Conservation (phyloP, 2,797 vertebrate genomes). For the Etheostoma perlongum region DNA sequence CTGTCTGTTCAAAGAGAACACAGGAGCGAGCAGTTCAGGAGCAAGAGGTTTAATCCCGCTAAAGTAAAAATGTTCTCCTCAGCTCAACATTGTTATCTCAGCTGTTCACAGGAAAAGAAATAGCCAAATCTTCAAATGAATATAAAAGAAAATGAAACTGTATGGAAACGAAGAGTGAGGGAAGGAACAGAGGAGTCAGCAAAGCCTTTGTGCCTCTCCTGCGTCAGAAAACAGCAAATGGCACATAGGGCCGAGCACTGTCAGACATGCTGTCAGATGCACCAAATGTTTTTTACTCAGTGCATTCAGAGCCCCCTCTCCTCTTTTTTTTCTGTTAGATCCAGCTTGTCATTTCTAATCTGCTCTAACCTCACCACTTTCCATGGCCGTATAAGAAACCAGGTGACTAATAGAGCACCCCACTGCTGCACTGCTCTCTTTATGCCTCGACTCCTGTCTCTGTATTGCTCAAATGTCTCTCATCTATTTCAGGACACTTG, state of each 20-base stretch:
- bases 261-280: slow-evolving; percentile 74
- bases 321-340: slow-evolving; percentile 41
- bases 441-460: slow-evolving; percentile 30
- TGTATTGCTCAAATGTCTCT: slow-evolving; percentile 46
- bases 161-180: slow-evolving; percentile 51
- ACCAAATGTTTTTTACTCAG: slow-evolving; percentile 53
- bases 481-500: slow-evolving; percentile 72
- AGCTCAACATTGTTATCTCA: slow-evolving; percentile 44
- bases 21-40: slow-evolving; percentile 1
- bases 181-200: slow-evolving; percentile 77
- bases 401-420: slow-evolving; percentile 61
- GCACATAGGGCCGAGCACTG: slow-evolving; percentile 70
- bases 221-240: slow-evolving; percentile 64
- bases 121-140: slow-evolving; percentile 50
- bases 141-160: slow-evolving; percentile 54
- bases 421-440: slow-evolving; percentile 48
- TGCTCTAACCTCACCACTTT: slow-evolving; percentile 53
- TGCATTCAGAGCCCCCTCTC: slow-evolving; percentile 34
- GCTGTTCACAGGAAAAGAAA: slow-evolving; percentile 45
- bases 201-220: slow-evolving; percentile 67
- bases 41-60: slow-evolving; percentile 28
- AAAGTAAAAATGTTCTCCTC: slow-evolving; percentile 18
- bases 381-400: slow-evolving; percentile 46
- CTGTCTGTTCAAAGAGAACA: background rate
- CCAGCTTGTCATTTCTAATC: slow-evolving; percentile 63